Base-by-base conservation (phyloP, 92 coral and sea anemone species). In the Palythoa heliodiscus region DNA sequence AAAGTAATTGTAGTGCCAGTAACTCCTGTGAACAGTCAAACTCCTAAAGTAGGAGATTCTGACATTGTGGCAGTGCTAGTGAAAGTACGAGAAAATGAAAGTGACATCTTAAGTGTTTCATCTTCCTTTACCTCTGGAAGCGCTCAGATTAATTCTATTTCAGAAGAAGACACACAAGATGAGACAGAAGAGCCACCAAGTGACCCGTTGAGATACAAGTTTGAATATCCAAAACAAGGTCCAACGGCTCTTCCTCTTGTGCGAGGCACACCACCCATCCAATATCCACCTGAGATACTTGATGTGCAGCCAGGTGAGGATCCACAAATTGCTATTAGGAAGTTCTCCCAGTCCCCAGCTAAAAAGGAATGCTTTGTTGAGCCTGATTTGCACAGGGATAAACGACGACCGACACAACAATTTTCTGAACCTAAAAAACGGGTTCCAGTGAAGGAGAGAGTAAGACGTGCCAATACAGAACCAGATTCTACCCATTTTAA, bases 151-250 rank as follows among this genome's bases (percentile, higher is more conserved):
- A 61, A 12, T 19, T 24, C 9, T 11, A 8, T 78, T 39, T 37
- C 38, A 78, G 71, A 78, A 23, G 14, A 39, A 47, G 37, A 60
- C 12, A 6, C 47, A 43, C 38, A 60, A 8, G 71, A 60, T 6
- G 71, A 78, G 11, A 20, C 4, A 11, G 55, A 39, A 2, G 37
- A 78, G 37, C 22, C 54, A 20, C 83, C 55, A 3, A 39, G 35
- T 58, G 83, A 39, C 40, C 83, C 53, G 20, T 20, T 60, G 16
- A 78, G 57, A 24, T 58, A 78, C 71, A 78, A 20, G 54, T 39
- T 78, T 38, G 84, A 80, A 61, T 80, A 80, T 54, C 84, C 84
- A 8, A 80, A 66, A 80, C 84, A 80, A 22, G 84, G 84, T 0
- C 84, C 84, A 8, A 80, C 84, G 14, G 84, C 84, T 12, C 48